These are phyloP conservation scores for Peromyscus californicus DNA, from an alignment of 2,113 vertebrate species.

Conservation along the genomic window DNA sequence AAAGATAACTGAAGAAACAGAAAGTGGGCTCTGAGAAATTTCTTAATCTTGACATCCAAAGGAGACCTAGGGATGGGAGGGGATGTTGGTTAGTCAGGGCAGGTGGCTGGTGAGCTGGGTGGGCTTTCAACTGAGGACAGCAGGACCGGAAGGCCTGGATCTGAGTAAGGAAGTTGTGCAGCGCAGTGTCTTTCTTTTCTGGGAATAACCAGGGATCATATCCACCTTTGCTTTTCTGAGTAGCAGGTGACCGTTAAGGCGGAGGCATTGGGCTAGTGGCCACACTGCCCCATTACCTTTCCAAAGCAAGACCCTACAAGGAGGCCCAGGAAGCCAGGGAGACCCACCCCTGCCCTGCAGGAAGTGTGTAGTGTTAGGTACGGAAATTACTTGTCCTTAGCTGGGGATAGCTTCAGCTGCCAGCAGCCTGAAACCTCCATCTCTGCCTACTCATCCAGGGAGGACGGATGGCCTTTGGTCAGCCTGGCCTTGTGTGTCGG, in stretches of 20 bases:
- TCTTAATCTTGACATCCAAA: neutral
- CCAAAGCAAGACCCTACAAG: neutral
- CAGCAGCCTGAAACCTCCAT: neutral
- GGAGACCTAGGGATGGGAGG: neutral
- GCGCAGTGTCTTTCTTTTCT: neutral
- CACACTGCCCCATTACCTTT: neutral
- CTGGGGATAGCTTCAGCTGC: neutral
- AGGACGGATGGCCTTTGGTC: neutral
- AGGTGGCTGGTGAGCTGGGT: neutral
- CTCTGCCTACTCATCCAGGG: neutral
- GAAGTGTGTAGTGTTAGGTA: neutral
- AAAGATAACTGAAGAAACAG: neutral
- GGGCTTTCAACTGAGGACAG: neutral
- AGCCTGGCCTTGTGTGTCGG: neutral
- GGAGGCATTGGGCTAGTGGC: accelerated
- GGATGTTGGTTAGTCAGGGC: neutral
- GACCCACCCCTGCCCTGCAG: neutral
- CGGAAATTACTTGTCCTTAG: neutral
- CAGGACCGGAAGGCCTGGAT: neutral
- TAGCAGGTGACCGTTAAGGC: neutral
- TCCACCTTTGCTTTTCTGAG: neutral
- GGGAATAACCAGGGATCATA: neutral
- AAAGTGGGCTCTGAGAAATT: neutral
- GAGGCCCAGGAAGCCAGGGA: neutral
- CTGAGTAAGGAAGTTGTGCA: neutral